Base-by-base conservation (phyloP, 2,797 vertebrate species). In the Cryptoblepharus egeriae region DNA sequence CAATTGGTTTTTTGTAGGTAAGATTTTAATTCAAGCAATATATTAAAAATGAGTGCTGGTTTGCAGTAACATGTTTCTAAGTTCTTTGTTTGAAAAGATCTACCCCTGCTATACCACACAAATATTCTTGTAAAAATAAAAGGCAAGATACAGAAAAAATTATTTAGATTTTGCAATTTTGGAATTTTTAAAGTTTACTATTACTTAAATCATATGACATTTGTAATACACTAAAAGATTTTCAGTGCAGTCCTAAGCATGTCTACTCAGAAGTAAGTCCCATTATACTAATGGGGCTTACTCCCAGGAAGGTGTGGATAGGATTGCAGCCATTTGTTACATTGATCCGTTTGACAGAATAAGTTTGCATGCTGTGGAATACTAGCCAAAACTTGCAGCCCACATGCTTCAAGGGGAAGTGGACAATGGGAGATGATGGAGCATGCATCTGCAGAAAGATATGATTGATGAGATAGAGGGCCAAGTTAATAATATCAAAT, bases 1-100 rank as follows among this genome's bases (percentile, higher is more conserved):
- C 85, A 81, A 3, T 6, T 8, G 61, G 28, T 72, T 83, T 90
- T 73, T 49, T 68, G 15, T 85, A 69, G 55, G 42, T 72, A 39
- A 6, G 42, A 10, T 55, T 73, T 84, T 55, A 73, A 35, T 65
- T 65, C 49, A 76, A 76, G 63, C 74, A 30, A 32, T 49, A 24
- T 81, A 32, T 3, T 1, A 16, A 55, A 70, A 67, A 73, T 67
- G 71, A 82, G 76, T 77, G 69, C 85, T n/a, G 6, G 55, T 81
- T 83, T 77, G 35, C 52, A 82, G n/a, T 71, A 28, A 1, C 6
- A 3, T 45, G 22, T 11, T 24, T 8, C 18, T 69, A 49, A 82
- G 32, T 70, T 10, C 24, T 81, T 5, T 79, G 63, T 84, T n/a
- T 67, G 32, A 65, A 75, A 58, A 57, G 0, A 2, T 81, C 37